Conservation (phyloP, 2,888 invertebrate genomes). For the Achlya flavicornis region DNA sequence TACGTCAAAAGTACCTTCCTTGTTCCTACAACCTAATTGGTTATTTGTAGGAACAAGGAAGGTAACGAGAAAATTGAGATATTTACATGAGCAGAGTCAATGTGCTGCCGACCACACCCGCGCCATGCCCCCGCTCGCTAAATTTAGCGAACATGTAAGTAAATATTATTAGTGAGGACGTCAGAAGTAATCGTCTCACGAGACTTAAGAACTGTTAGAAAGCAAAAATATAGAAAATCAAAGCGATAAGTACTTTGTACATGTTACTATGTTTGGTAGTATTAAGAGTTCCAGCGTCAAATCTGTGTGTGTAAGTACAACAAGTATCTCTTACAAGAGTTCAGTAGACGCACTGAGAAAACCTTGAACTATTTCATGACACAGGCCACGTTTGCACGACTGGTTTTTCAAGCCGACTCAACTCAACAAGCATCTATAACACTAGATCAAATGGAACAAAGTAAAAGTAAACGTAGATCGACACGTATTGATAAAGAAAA, state of each 20-base stretch:
- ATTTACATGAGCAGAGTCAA: conserved; percentile 3
- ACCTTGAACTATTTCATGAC: conserved; percentile 1
- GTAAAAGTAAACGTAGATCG: background rate
- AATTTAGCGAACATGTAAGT: conserved; percentile 33
- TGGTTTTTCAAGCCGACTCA: background rate
- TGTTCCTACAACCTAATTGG: too few species aligned
- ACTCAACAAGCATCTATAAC: background rate
- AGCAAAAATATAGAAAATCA: background rate
- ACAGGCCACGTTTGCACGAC: background rate
- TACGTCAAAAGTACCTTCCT: too few species aligned
- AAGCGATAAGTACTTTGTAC: too few species aligned
- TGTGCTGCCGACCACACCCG: conserved; percentile 27
- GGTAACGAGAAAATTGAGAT: background rate
- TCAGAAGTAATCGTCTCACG: conserved; percentile 29
- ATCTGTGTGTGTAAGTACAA: background rate
- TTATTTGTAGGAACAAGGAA: too few species aligned
- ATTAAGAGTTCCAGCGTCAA: background rate
- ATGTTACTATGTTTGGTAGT: background rate
- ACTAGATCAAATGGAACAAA: background rate
- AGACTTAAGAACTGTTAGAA: background rate
- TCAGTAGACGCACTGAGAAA: conserved; percentile 12
- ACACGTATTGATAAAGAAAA: background rate
- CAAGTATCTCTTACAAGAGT: background rate
- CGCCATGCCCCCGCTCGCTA: conserved; percentile 46
- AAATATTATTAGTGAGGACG: conserved; percentile 19